Percentiles rank a stretch among this genome's conserved stretches.
These are phyloP conservation scores for Meriones psammophilus DNA, from an alignment of 2,797 vertebrate species.

Conservation along the genomic window DNA sequence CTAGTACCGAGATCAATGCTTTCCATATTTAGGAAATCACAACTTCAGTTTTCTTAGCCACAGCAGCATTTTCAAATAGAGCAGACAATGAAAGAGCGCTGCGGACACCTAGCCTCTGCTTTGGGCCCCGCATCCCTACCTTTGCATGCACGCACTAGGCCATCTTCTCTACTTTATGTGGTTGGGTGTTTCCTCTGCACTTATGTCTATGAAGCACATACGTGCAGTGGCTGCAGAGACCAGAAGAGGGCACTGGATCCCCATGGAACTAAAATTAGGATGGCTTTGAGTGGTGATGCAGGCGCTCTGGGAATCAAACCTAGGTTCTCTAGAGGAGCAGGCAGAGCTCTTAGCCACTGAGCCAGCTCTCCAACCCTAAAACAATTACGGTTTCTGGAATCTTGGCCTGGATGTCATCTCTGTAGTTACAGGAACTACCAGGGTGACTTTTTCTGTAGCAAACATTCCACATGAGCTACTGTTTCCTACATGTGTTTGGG, in stretches of 20 bases:
- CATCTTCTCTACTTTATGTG: not conserved
- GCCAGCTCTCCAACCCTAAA: not conserved
- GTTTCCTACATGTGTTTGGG: constrained; percentile 95
- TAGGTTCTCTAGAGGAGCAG: not conserved
- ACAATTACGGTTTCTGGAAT: not conserved
- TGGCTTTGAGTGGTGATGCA: not conserved
- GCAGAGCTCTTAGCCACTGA: not conserved
- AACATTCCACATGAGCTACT: constrained; percentile 95
- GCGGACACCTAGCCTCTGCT: not conserved
- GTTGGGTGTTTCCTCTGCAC: not conserved
- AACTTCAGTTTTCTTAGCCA: not conserved
- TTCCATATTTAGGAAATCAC: constrained; percentile 47
- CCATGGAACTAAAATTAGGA: not conserved
- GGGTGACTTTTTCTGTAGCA: constrained; percentile 92
- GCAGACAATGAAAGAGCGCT: not conserved
- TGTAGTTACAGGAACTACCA: not conserved
- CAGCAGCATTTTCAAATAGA: constrained; percentile 26
- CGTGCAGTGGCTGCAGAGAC: not conserved
- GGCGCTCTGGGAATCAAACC: not conserved
- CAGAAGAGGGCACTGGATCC: not conserved
- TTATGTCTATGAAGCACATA: not conserved
- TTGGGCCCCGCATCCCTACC: not conserved
- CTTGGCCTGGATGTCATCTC: too few species aligned
- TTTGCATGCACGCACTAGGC: not conserved
- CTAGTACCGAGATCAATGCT: not conserved